Percentiles rank a stretch among this genome's conserved stretches.
Conservation (phyloP, 2,888 invertebrate species). For the Omphaloscelis lunosa region DNA sequence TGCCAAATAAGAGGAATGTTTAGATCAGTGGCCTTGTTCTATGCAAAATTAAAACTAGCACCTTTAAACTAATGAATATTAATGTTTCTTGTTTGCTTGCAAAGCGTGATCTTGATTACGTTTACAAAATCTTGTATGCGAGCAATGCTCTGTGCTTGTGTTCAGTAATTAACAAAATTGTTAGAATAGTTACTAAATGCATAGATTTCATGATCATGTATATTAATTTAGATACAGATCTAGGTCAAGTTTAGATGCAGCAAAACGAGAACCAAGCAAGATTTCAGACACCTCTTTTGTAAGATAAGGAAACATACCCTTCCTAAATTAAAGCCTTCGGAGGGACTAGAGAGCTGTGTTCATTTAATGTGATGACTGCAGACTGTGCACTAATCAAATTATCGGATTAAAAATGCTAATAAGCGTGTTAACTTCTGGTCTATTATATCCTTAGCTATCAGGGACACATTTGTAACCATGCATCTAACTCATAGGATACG, state of each 20-base stretch:
- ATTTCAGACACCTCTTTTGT: neutral
- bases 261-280: constrained; percentile 4
- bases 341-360: neutral
- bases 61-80: constrained; percentile 36
- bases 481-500: neutral
- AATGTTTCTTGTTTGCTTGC: constrained; percentile 30
- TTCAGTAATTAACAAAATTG: constrained; percentile 31
- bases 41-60: constrained; percentile 26
- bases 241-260: constrained; percentile 7
- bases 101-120: constrained; percentile 31
- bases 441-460: neutral
- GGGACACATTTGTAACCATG: neutral
- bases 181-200: constrained; percentile 34
- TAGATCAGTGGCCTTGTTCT: constrained; percentile 24
- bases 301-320: neutral
- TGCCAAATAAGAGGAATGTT: neutral
- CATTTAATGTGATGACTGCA: neutral
- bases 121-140: constrained; percentile 41
- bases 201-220: constrained; percentile 16
- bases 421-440: too few species aligned
- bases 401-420: neutral
- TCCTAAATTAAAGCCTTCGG: constrained; percentile 1
- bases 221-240: constrained; percentile 16
- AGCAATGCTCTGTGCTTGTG: constrained; percentile 13
- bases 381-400: neutral